Evolutionary conservation across 1,140 invertebrate species (phyloP).

Genomic region (Papilio aristodemus): DNA sequence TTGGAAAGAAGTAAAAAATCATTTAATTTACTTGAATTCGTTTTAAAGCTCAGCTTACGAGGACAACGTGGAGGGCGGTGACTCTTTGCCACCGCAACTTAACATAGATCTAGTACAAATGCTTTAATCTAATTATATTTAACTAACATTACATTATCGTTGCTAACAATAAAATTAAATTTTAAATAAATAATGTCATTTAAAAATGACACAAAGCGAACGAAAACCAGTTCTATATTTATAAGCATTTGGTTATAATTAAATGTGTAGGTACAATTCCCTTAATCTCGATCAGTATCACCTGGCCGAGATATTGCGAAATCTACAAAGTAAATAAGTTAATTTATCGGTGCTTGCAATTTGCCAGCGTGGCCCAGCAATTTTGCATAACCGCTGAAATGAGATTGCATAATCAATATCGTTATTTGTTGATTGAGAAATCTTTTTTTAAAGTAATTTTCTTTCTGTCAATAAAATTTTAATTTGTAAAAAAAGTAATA

Average conservation of each 20-base stretch:
- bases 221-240: slow-evolving; percentile 10
- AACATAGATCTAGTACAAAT: not conserved
- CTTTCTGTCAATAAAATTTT: not conserved
- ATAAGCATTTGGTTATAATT: slow-evolving; percentile 23
- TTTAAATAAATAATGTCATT: not conserved
- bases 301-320: slow-evolving; percentile 31
- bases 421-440: slow-evolving; percentile 28
- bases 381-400: slow-evolving; percentile 32
- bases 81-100: not conserved
- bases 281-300: slow-evolving; percentile 31
- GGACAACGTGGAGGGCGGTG: not conserved
- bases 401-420: slow-evolving; percentile 27
- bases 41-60: not conserved
- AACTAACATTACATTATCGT: not conserved
- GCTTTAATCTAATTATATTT: too few relatives aligned
- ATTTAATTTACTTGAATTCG: not conserved
- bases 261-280: slow-evolving; percentile 30
- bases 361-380: slow-evolving; percentile 29
- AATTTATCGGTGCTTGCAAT: slow-evolving; percentile 30
- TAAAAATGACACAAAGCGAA: slow-evolving; percentile 7
- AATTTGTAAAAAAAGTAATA: not conserved
- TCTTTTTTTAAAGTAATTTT: not conserved
- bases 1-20: not conserved
- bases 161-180: not conserved
- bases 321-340: slow-evolving; percentile 33